These are phyloP conservation scores for Symphodus melops DNA, from an alignment of 2,113 vertebrate genomes.

Conservation along the genomic window DNA sequence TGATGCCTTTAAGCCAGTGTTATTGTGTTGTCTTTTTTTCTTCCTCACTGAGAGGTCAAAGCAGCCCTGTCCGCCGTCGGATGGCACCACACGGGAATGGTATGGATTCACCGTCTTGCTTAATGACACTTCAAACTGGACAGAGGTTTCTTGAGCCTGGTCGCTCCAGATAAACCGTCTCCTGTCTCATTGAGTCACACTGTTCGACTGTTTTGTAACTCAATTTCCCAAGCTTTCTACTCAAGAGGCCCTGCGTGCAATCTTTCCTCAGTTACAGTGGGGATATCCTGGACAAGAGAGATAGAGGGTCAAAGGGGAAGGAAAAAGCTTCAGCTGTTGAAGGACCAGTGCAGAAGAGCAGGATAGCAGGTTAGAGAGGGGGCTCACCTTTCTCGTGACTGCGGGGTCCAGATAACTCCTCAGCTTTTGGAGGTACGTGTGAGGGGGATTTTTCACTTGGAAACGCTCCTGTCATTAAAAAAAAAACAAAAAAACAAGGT, in stretches of 20 bases:
- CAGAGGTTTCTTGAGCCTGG: conserved; percentile 35
- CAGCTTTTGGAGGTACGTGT: conserved; percentile 96
- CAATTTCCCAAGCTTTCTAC: conserved; percentile 36
- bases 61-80: conserved; percentile 1
- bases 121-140: neutral
- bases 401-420: conserved; percentile 96
- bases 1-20: neutral
- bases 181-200: conserved; percentile 21
- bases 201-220: conserved; percentile 34
- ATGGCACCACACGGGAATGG: neutral
- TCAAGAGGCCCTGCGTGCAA: conserved; percentile 13
- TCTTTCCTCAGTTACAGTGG: conserved; percentile 52
- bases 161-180: conserved; percentile 53
- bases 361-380: conserved; percentile 22
- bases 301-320: conserved; percentile 45
- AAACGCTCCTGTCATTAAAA: conserved; percentile 89
- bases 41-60: neutral
- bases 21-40: neutral
- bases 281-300: conserved; percentile 64
- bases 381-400: conserved; percentile 96
- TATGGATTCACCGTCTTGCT: conserved; percentile 5
- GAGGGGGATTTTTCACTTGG: conserved; percentile 98
- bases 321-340: conserved; percentile 44
- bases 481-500: conserved; percentile 26
- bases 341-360: conserved; percentile 32